Evolutionary conservation across 1,140 invertebrate species (phyloP).

Genomic region (Sycobia sp.): DNA sequence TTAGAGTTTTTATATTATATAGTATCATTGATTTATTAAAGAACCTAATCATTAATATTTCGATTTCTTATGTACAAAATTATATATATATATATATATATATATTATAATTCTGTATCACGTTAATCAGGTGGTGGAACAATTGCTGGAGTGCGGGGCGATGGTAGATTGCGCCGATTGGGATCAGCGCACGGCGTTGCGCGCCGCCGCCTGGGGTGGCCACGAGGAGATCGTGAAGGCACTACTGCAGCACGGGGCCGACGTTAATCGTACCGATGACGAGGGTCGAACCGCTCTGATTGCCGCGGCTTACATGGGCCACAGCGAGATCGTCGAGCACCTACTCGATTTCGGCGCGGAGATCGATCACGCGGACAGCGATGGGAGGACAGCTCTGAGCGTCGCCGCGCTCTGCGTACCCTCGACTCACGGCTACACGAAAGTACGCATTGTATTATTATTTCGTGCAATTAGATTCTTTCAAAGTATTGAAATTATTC

Average conservation of each 20-base stretch:
- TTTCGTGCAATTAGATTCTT: too few species aligned
- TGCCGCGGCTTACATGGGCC: constrained; percentile 87
- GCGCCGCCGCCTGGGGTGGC: constrained; percentile 87
- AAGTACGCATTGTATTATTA: constrained; percentile 58
- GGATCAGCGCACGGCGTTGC: constrained; percentile 73
- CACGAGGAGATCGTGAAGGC: constrained; percentile 79
- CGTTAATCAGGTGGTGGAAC: constrained; percentile 84
- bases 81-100: too few species aligned
- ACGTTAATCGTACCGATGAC: constrained; percentile 82
- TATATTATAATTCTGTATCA: too few species aligned
- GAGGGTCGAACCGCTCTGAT: constrained; percentile 90
- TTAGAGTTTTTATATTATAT: too few species aligned
- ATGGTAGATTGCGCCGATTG: constrained; percentile 80
- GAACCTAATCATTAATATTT: too few species aligned
- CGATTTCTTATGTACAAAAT: too few species aligned
- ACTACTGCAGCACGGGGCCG: constrained; percentile 73
- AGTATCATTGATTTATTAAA: too few species aligned
- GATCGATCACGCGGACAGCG: constrained; percentile 86
- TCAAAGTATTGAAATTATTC: too few species aligned
- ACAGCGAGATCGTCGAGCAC: constrained; percentile 88
- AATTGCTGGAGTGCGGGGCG: constrained; percentile 80
- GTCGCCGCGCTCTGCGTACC: constrained; percentile 91
- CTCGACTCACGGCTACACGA: constrained; percentile 76
- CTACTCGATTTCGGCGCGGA: constrained; percentile 84
- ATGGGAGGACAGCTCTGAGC: constrained; percentile 89